Evolutionary conservation across 2,113 vertebrate genomes (phyloP).

Genomic region (Seriola dumerili): DNA sequence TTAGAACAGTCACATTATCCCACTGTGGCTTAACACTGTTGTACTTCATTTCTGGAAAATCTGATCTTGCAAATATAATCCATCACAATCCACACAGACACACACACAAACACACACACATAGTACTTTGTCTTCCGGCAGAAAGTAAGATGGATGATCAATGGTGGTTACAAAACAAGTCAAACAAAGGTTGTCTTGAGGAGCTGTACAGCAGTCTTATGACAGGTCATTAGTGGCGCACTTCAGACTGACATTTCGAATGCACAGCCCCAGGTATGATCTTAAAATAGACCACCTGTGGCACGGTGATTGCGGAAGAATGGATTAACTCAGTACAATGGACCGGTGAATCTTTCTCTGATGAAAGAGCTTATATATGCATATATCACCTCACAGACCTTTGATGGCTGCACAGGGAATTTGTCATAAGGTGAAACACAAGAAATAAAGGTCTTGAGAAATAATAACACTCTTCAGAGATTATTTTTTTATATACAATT

Average conservation of each 20-base stretch:
- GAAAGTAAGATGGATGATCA: neutral
- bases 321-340: slow-evolving; percentile 52
- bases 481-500: neutral
- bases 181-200: slow-evolving; percentile 8
- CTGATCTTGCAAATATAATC: slow-evolving; percentile 41
- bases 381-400: slow-evolving; percentile 1
- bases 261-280: slow-evolving; percentile 4
- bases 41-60: slow-evolving; percentile 32
- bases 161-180: slow-evolving; percentile 7
- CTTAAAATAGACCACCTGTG: slow-evolving; percentile 49
- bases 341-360: slow-evolving; percentile 15
- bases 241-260: slow-evolving; percentile 53
- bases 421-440: neutral
- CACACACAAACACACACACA: neutral
- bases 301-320: slow-evolving; percentile 3
- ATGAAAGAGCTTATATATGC: slow-evolving; percentile 21
- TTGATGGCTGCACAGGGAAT: neutral
- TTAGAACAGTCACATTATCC: slow-evolving; percentile 29
- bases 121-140: neutral
- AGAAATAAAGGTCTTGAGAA: slow-evolving; percentile 5
- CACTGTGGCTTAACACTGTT: slow-evolving; percentile 14
- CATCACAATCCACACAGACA: neutral
- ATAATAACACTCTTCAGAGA: neutral
- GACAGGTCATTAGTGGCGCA: slow-evolving; percentile 40
- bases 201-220: slow-evolving; percentile 1